Conservation (phyloP, 2,113 vertebrate genomes). For the Shinisaurus crocodilurus region DNA sequence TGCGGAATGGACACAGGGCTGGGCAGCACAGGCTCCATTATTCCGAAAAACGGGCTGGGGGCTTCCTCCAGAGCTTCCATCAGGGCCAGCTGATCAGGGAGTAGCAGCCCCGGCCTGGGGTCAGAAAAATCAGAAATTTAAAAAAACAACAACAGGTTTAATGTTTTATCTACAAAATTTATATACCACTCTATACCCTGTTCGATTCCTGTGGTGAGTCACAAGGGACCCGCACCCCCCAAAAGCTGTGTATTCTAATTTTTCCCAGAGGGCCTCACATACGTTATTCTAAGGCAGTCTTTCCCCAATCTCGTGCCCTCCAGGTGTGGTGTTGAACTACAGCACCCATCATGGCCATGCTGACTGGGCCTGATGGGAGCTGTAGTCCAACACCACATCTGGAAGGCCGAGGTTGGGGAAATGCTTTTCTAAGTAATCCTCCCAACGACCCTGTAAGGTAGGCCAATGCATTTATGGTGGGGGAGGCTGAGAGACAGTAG, state of each 20-base stretch:
- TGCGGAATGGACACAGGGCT: conserved; percentile 67
- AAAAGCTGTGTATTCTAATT: background rate
- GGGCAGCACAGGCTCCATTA: conserved; percentile 77
- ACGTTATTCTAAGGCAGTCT: too few relatives aligned
- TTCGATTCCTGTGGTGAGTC: too few relatives aligned
- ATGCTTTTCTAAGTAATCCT: background rate
- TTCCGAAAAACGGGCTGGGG: conserved; percentile 85
- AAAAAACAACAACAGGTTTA: background rate
- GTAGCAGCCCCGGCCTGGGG: conserved; percentile 70
- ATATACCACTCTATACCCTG: background rate
- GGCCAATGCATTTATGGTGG: background rate
- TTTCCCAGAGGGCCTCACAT: background rate
- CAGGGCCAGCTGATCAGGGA: conserved; percentile 74
- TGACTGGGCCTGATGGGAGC: background rate
- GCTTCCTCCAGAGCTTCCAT: conserved; percentile 80
- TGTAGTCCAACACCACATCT: background rate
- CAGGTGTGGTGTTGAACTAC: too few relatives aligned
- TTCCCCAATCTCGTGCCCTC: background rate
- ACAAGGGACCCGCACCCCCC: too few relatives aligned
- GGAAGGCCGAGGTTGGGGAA: background rate
- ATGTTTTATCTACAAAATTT: too few relatives aligned
- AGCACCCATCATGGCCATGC: background rate
- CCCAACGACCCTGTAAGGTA: background rate
- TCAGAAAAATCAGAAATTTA: conserved; percentile 61
- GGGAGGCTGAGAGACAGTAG: background rate